Base-by-base conservation (phyloP, 2,113 vertebrate species). In the Bungarus multicinctus region DNA sequence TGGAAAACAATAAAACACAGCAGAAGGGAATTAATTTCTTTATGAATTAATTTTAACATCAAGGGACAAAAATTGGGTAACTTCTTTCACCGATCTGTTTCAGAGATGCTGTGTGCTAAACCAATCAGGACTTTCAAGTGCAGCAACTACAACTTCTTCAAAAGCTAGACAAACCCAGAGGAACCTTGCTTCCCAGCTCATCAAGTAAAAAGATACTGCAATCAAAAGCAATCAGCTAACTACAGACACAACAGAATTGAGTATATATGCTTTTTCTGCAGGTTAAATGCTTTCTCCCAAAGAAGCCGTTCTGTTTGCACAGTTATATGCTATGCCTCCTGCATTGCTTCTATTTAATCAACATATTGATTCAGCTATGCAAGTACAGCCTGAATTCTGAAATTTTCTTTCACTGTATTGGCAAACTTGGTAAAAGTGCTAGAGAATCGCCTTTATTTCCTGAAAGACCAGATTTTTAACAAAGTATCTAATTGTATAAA, bases 181-280 rank as follows among this genome's bases (percentile, higher is more conserved):
- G 53, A 0, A 0, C 0, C 8, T 85, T 81, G 69, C 16, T 39
- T 39, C 39, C 69, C 34, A 81, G 69, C 18, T 81, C 18, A 81
- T 81, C 69, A 81, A 39, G 34, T 81, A 39, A 34, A 81, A 81
- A 12, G 69, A 39, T 39, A 81, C 18, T 39, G 69, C 11, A 87
- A 30, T 47, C 85, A 87, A 55, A 88, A 54, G 25, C 50, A n/a
- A 53, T 34, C 8, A 53, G 50, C 14, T 30, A 54, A 20, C n/a
- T n/a, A 34, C 11, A 52, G 3, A 54, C 52, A 34, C 87, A 22
- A n/a, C n/a, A 88, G 50, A 88, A 55, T 34, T 52, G 10, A 88
- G n/a, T 20, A n/a, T 8, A 10, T 22, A n/a, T 2, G 8, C 52
- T 39, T 88, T 88, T 30, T 20, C 27, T 54, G 16, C 64, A 74